These are phyloP conservation scores for Scaptodrosophila latifasciaeformis DNA, from an alignment of 2,888 invertebrate species.

Conservation along the genomic window DNA sequence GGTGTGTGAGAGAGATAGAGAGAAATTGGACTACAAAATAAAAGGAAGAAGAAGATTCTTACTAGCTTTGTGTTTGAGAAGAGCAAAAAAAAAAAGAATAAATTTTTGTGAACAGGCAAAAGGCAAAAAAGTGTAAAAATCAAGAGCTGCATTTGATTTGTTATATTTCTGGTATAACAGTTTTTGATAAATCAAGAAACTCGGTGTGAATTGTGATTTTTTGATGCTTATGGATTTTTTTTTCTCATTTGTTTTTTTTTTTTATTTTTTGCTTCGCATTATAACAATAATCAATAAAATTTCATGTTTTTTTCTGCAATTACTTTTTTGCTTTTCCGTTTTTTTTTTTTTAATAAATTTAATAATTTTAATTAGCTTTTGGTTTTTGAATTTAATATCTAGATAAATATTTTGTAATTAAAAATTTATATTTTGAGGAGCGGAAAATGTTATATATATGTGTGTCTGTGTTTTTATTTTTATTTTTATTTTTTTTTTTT, in stretches of 20 bases:
- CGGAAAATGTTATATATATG: slow-evolving; percentile 30
- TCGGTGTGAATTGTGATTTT: too few species aligned
- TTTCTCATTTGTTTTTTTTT: slow-evolving; percentile 2
- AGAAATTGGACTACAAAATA: neutral
- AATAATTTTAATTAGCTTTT: slow-evolving; percentile 31
- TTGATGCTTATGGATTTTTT: too few species aligned
- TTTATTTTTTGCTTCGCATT: slow-evolving; percentile 57
- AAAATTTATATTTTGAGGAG: too few species aligned
- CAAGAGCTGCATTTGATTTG: too few species aligned
- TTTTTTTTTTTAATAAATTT: slow-evolving; percentile 14
- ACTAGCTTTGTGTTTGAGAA: slow-evolving; percentile 5
- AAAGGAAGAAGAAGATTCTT: too few species aligned
- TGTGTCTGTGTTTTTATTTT: slow-evolving; percentile 10
- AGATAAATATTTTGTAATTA: slow-evolving; percentile 23
- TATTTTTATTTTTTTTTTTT: slow-evolving; percentile 11
- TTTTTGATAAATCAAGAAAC: too few species aligned
- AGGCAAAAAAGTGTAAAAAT: slow-evolving; percentile 6
- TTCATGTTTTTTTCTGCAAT: slow-evolving; percentile 40
- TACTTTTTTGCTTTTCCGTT: slow-evolving; percentile 33
- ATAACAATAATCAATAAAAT: slow-evolving; percentile 68
- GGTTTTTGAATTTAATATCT: slow-evolving; percentile 22
- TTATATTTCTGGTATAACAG: too few species aligned
- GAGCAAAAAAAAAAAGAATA: neutral
- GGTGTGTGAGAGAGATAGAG: slow-evolving; percentile 8
- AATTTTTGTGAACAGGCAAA: slow-evolving; percentile 2